Percentiles rank a stretch among this genome's conserved stretches.
Evolutionary conservation across 2,113 vertebrate species (phyloP).

Genomic region (Myrmecobius fasciatus): DNA sequence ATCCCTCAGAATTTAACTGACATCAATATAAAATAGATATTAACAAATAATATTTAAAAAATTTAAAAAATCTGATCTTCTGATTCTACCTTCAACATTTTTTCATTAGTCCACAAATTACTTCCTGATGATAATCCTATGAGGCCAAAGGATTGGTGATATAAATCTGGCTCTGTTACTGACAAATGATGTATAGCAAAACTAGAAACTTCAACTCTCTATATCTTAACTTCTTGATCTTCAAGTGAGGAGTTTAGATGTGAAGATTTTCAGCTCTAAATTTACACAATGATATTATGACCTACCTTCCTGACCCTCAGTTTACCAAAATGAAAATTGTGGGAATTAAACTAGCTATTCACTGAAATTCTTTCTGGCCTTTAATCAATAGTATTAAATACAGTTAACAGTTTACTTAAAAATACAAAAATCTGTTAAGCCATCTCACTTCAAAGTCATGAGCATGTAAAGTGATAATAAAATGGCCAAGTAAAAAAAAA

Average conservation of each 20-base stretch:
- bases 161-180: not conserved
- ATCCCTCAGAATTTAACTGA: not conserved
- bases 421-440: constrained; percentile 9
- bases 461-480: constrained; percentile 28
- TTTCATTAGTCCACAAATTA: not conserved
- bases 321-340: not conserved
- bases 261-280: not conserved
- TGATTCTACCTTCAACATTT: not conserved
- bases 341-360: not conserved
- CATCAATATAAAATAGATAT: not conserved
- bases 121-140: not conserved
- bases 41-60: not conserved
- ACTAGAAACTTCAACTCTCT: not conserved
- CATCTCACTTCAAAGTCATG: not conserved
- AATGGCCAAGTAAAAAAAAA: constrained; percentile 37
- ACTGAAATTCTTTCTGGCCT: not conserved
- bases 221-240: not conserved
- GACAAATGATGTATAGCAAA: not conserved
- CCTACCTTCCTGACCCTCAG: not conserved
- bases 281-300: not conserved
- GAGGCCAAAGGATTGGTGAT: not conserved
- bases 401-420: not conserved
- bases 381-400: not conserved
- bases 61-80: not conserved
- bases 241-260: not conserved